phyloP scores from a whole-genome alignment of 2,113 vertebrate genomes.

The Aegotheles bennettii region DNA sequence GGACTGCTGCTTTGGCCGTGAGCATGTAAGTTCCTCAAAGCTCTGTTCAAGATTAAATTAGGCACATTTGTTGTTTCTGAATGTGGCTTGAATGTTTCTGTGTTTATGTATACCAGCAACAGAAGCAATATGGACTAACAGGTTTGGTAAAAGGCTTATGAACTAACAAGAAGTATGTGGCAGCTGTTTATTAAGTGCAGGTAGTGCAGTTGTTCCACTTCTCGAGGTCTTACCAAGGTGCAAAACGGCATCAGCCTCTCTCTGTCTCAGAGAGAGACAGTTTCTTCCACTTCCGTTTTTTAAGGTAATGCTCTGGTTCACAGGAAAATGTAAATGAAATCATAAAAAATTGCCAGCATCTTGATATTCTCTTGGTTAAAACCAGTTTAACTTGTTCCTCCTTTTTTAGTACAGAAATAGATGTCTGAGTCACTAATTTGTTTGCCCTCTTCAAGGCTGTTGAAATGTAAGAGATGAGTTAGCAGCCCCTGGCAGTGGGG shows the following conservation, averaged over 20 bases:
- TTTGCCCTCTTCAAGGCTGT: constrained; percentile 10
- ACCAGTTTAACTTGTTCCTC: not conserved
- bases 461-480: constrained; percentile 1
- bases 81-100: not conserved
- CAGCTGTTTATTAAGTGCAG: not conserved
- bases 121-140: not conserved
- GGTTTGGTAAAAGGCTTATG: not conserved
- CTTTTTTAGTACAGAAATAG: not conserved
- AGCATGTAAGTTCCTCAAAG: not conserved
- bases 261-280: not conserved
- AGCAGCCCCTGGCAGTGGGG: not conserved
- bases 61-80: not conserved
- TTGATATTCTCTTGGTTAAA: not conserved
- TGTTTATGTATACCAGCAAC: not conserved
- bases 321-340: not conserved
- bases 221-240: not conserved
- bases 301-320: not conserved
- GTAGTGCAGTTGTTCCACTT: not conserved
- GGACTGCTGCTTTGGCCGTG: not conserved
- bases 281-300: not conserved
- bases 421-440: constrained; percentile 25
- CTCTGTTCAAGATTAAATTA: not conserved
- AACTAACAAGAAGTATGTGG: not conserved
- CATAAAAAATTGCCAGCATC: not conserved
- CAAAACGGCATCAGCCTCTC: not conserved